Evolutionary conservation across 2,888 invertebrate species (phyloP).

Genomic region (Drosophila niveifrons): DNA sequence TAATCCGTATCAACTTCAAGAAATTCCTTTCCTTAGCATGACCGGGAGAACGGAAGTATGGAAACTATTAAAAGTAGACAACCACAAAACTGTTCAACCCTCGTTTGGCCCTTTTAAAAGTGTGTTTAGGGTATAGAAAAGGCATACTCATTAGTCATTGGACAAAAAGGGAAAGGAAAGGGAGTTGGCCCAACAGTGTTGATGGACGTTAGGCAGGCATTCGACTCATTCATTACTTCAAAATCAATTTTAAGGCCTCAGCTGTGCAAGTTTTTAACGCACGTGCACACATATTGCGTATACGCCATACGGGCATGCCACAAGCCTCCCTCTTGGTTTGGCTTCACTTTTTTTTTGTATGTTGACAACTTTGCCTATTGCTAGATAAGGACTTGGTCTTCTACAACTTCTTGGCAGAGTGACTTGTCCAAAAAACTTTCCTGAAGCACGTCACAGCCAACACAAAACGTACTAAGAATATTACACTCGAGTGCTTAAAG

Average conservation of each 20-base stretch:
- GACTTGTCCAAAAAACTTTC: constrained; percentile 26
- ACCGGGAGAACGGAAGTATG: no score
- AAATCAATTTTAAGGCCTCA: constrained; percentile 67
- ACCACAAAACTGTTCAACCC: background rate
- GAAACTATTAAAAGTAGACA: no score
- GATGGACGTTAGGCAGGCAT: constrained; percentile 58
- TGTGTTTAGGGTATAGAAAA: background rate
- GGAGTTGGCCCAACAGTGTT: constrained; percentile 30
- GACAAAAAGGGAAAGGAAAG: constrained; percentile 2
- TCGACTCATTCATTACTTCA: constrained; percentile 64
- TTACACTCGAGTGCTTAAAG: constrained; percentile 21
- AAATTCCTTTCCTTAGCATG: no score
- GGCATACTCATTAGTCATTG: constrained; percentile 62
- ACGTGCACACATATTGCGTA: constrained; percentile 56
- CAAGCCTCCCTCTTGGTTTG: background rate
- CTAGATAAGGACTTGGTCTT: constrained; percentile 8
- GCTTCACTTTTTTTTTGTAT: background rate
- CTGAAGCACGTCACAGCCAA: constrained; percentile 4
- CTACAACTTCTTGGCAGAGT: constrained; percentile 3
- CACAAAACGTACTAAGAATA: background rate
- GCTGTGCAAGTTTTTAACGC: constrained; percentile 44
- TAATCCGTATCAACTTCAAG: background rate
- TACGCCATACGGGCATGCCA: constrained; percentile 23
- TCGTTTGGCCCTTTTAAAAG: background rate
- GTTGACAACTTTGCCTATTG: constrained; percentile 21